phyloP scores from a whole-genome alignment of 1,140 invertebrate genomes.

The Drosophila mauritiana region DNA sequence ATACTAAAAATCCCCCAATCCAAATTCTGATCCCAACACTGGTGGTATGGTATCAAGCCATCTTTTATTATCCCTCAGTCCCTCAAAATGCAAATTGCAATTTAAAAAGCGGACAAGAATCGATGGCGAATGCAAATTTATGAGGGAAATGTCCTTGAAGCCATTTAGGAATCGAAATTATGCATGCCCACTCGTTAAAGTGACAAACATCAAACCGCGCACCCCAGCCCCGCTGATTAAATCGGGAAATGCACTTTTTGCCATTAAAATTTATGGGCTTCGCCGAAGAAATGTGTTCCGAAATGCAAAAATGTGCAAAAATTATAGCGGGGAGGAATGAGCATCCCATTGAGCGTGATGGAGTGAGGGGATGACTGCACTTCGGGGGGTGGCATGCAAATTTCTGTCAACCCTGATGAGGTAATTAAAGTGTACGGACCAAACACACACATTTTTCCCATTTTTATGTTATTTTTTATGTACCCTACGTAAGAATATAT shows the following conservation, averaged over 20 bases:
- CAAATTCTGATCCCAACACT: too few relatives aligned
- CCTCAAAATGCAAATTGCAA: conserved; percentile 51
- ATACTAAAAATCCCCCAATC: too few relatives aligned
- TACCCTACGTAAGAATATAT: not conserved
- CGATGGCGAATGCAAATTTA: conserved; percentile 46
- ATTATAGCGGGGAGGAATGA: conserved; percentile 21
- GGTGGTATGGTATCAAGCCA: not conserved
- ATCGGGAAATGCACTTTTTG: conserved; percentile 68
- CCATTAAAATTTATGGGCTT: conserved; percentile 77
- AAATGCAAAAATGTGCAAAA: conserved; percentile 47
- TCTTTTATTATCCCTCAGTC: not conserved
- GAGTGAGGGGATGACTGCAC: conserved; percentile 22
- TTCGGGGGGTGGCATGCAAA: conserved; percentile 70
- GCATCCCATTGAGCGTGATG: conserved; percentile 1
- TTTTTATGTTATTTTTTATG: conserved; percentile 34
- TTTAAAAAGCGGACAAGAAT: conserved; percentile 54
- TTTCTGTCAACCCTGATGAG: conserved; percentile 54
- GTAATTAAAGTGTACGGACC: conserved; percentile 65
- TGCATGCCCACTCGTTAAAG: conserved; percentile 78
- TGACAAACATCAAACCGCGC: conserved; percentile 50
- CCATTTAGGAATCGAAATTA: conserved; percentile 75
- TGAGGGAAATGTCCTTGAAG: conserved; percentile 61
- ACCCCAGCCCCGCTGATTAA: not conserved
- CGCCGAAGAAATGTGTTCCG: conserved; percentile 42
- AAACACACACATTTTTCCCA: conserved; percentile 43